These are phyloP conservation scores for Hystrix brachyura DNA, from an alignment of 2,113 vertebrate genomes.

Conservation along the genomic window DNA sequence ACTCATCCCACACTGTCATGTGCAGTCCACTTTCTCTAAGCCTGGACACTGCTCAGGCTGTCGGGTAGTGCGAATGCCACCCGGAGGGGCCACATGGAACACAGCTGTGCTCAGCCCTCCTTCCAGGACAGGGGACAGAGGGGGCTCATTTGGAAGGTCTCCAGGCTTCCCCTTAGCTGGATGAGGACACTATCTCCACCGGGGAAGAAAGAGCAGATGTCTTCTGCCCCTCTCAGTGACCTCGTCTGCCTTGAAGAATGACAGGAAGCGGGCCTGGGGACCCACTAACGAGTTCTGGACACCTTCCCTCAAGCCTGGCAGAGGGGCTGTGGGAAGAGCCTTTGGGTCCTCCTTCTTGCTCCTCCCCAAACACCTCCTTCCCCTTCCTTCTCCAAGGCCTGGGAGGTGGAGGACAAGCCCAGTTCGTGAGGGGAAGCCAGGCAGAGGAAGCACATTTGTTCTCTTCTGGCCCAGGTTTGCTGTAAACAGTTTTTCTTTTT, in stretches of 20 bases:
- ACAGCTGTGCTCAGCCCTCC: not conserved
- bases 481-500: not conserved
- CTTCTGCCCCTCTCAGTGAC: constrained; percentile 62
- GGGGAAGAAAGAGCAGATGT: constrained; percentile 61
- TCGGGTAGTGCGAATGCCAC: accelerated
- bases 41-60: not conserved
- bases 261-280: constrained; percentile 59
- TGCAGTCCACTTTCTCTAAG: accelerated
- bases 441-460: not conserved
- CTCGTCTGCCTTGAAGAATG: constrained; percentile 64
- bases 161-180: not conserved
- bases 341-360: not conserved
- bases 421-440: no score
- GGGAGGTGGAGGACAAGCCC: not conserved
- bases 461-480: not conserved
- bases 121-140: not conserved
- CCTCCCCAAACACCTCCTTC: constrained; percentile 28
- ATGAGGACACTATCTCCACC: not conserved
- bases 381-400: constrained; percentile 44
- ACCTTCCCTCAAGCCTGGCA: not conserved
- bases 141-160: not conserved
- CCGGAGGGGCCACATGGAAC: not conserved
- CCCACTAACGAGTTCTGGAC: constrained; percentile 57
- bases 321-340: not conserved
- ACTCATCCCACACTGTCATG: accelerated